phyloP scores from a whole-genome alignment of 2,797 vertebrate genomes.

The Brachymystax lenok region DNA sequence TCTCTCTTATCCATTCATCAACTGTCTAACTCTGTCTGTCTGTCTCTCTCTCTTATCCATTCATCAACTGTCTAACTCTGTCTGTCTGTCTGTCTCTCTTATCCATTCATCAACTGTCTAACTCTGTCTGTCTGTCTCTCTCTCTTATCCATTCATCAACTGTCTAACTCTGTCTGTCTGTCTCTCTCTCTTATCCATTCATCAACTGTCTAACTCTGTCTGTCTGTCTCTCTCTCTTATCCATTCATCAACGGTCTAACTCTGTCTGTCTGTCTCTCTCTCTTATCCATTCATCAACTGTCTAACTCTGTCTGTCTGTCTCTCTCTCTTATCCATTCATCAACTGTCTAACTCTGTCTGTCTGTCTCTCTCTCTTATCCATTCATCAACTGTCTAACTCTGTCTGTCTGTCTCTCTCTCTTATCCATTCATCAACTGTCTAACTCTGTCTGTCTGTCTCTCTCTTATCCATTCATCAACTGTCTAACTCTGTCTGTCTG shows the following conservation, averaged over 20 bases:
- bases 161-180: background rate
- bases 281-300: background rate
- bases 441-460: background rate
- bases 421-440: background rate
- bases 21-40: background rate
- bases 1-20: background rate
- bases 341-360: background rate
- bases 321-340: background rate
- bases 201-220: background rate
- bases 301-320: background rate
- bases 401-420: background rate
- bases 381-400: background rate
- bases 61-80: background rate
- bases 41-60: background rate
- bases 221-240: background rate
- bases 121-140: background rate
- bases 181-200: background rate
- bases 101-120: background rate
- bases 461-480: background rate
- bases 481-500: background rate
- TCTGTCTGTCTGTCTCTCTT: background rate
- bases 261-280: background rate
- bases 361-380: background rate
- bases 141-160: background rate
- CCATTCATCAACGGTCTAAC: background rate